Conservation (phyloP, 1,140 invertebrate genomes). For the Sitophilus oryzae region DNA sequence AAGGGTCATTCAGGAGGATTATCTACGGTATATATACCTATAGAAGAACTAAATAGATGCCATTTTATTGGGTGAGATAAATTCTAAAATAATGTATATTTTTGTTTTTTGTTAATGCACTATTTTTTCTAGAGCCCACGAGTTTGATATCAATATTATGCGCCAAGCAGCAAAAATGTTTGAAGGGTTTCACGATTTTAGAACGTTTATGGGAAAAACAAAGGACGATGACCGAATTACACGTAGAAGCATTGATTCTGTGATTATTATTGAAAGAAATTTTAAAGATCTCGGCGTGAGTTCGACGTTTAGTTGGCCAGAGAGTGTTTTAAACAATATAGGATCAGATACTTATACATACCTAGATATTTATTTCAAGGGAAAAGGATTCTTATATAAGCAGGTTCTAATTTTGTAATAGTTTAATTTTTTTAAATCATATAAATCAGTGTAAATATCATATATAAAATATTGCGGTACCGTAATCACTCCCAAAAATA, state of each 20-base stretch:
- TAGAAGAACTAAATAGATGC: slow-evolving; percentile 51
- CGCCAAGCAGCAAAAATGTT: slow-evolving; percentile 52
- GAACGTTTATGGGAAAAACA: slow-evolving; percentile 54
- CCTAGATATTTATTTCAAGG: slow-evolving; percentile 58
- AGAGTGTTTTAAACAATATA: slow-evolving; percentile 18
- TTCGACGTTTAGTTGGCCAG: slow-evolving; percentile 33
- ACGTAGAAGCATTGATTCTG: slow-evolving; percentile 46
- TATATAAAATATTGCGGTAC: too few relatives aligned
- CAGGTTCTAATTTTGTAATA: slow-evolving; percentile 49
- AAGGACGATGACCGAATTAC: slow-evolving; percentile 37
- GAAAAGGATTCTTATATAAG: slow-evolving; percentile 65
- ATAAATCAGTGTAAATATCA: too few relatives aligned
- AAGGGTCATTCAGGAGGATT: slow-evolving; percentile 33
- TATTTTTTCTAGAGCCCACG: slow-evolving; percentile 44
- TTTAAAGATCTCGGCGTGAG: slow-evolving; percentile 21
- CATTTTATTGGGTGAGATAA: slow-evolving; percentile 47
- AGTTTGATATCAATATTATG: slow-evolving; percentile 55
- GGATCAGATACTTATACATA: slow-evolving; percentile 46
- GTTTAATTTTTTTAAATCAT: too few relatives aligned
- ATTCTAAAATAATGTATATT: too few relatives aligned
- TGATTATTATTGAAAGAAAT: slow-evolving; percentile 45
- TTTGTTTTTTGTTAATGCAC: background rate
- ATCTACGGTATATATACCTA: slow-evolving; percentile 43
- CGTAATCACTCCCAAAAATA: too few relatives aligned
- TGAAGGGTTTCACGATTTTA: slow-evolving; percentile 61